A percentile compares a stretch with the other conserved stretches of the same genome.
phyloP scores from a whole-genome alignment of 2,888 invertebrate species.

The Lycophotia porphyrea region DNA sequence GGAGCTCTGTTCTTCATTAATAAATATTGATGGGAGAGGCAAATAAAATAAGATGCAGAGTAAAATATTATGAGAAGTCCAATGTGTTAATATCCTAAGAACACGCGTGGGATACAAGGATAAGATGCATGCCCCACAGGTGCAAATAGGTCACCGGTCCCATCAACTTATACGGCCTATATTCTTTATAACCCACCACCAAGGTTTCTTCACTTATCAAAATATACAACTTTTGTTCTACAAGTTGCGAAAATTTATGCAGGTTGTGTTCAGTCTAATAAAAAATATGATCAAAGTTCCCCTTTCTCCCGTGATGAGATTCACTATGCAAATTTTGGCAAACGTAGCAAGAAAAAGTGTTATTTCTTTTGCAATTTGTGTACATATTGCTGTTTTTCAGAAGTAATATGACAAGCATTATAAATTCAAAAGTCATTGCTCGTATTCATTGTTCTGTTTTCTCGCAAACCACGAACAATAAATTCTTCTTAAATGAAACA shows the following conservation, averaged over 20 bases:
- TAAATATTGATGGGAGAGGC: constrained; percentile 21
- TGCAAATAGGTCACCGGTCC: constrained; percentile 59
- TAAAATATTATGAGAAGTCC: neutral
- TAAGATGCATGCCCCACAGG: constrained; percentile 33
- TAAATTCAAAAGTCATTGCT: constrained; percentile 54
- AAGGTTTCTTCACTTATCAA: constrained; percentile 54
- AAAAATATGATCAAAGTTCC: constrained; percentile 58
- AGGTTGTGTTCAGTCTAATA: constrained; percentile 54
- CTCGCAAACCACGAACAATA: constrained; percentile 42
- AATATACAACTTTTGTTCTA: constrained; percentile 63
- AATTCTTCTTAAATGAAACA: constrained; percentile 61
- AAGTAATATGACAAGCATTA: constrained; percentile 39
- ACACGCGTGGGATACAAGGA: neutral
- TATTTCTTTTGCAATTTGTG: constrained; percentile 38
- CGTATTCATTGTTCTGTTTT: constrained; percentile 47
- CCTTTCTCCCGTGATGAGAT: constrained; percentile 46
- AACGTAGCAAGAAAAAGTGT: constrained; percentile 35
- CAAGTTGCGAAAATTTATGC: constrained; percentile 59
- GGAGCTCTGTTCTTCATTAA: constrained; percentile 32
- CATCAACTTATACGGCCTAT: constrained; percentile 59
- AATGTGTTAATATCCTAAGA: constrained; percentile 13
- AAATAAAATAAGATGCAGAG: neutral
- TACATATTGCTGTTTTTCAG: constrained; percentile 44
- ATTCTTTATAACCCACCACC: constrained; percentile 50
- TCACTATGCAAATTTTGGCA: constrained; percentile 48